Percentiles rank a stretch among this genome's conserved stretches.
Conservation (phyloP, 53 echinoderm and acorn worm species). For the Holothuria scabra region DNA sequence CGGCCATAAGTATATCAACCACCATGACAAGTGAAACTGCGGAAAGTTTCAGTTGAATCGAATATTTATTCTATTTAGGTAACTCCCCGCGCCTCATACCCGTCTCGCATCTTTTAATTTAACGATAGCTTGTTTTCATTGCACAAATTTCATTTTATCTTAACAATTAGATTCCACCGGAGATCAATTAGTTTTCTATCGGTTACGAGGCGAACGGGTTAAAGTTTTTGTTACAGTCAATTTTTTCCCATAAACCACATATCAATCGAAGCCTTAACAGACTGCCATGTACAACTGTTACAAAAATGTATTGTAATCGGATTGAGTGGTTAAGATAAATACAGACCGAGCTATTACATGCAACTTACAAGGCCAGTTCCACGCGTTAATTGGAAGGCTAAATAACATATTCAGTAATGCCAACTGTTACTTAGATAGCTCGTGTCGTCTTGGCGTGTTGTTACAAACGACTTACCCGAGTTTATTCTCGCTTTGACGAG, state of each 20-base stretch:
- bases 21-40: too few species aligned
- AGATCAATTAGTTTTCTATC: too few species aligned
- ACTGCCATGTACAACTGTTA: too few species aligned
- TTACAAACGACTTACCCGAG: constrained; percentile 22
- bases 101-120: constrained; percentile 22
- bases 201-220: too few species aligned
- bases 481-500: constrained; percentile 21
- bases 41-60: too few species aligned
- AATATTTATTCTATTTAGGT: too few species aligned
- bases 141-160: background rate
- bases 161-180: too few species aligned
- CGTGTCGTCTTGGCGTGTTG: constrained; percentile 29
- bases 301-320: constrained; percentile 20
- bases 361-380: constrained; percentile 41
- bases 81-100: background rate
- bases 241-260: too few species aligned
- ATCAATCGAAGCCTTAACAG: too few species aligned
- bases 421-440: constrained; percentile 20
- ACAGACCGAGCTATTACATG: constrained; percentile 35
- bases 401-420: constrained; percentile 28
- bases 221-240: too few species aligned
- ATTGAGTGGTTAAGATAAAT: constrained; percentile 33
- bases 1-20: too few species aligned
- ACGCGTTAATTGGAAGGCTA: constrained; percentile 39
- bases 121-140: constrained; percentile 13